Evolutionary conservation across 2,113 vertebrate genomes (phyloP), one percentile per base, ranked within the genome.

Genomic region (Cranoglanis bouderius): DNA sequence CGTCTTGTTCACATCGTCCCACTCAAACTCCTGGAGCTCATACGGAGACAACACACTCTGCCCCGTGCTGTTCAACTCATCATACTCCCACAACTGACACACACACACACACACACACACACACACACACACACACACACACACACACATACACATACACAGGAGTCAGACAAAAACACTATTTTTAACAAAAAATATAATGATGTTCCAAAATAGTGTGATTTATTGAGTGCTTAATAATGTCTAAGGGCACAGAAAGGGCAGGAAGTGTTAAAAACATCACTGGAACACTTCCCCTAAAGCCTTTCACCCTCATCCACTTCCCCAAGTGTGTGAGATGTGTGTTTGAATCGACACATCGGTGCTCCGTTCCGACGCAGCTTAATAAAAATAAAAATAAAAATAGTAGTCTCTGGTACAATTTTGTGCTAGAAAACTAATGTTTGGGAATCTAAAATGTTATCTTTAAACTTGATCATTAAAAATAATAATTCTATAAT

Each of bases 1-100:
- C 0, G 91, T 95, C 46, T 0, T 6, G 0, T 92, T 94, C 55
- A 97, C 13, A 29, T 89, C 93, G 18, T 93, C 92, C 97, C 97
- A 98, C 70, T 57, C 93, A 87, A 98, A 97, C 29, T 93, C 8
- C 0, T 95, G 91, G 78, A 99, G 93, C 61, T 95, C 88, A 0
- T 98, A 98, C 0, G 96, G 91, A 0, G 96, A 94, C 51, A 97
- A 96, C 16, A 95, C 94, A 0, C 78, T 89, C 35, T 93, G 86
- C 0, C 72, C 95, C 0, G 89, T 92, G 85, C 96, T 80, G 38
- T 96, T 94, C 0, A 92, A 65, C 0, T 97, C 95, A 2, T 95
- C 94, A 4, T 96, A 96, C 92, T 99, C 98, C 2, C 97, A 95
- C 46, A 99, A 84, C 98, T 99, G 53, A 29, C 0, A 85, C 59